These are phyloP conservation scores for Noctua comes DNA, from an alignment of 2,888 invertebrate species.

Conservation along the genomic window DNA sequence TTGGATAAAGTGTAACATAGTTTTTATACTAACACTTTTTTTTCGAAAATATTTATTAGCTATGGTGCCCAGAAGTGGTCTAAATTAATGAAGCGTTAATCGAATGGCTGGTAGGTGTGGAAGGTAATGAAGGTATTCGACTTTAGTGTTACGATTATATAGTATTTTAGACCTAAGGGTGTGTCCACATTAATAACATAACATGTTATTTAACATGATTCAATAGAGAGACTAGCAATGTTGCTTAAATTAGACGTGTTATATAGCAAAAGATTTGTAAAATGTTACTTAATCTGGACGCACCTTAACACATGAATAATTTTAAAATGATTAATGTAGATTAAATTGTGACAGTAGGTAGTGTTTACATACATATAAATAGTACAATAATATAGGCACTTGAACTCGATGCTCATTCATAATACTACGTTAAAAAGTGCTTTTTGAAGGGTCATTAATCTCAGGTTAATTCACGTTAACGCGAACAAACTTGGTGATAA, in stretches of 20 bases:
- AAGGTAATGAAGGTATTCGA: not conserved
- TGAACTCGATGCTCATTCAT: not conserved
- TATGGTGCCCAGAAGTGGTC: no score
- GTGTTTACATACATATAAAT: not conserved
- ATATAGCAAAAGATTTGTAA: no score
- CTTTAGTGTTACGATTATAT: not conserved
- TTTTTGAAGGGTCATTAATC: not conserved
- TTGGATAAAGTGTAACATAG: no score
- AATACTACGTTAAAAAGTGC: not conserved
- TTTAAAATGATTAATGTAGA: conserved; percentile 23
- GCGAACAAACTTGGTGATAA: not conserved
- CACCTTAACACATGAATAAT: conserved; percentile 1
- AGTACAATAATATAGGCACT: not conserved
- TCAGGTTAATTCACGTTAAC: not conserved
- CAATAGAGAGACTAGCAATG: no score
- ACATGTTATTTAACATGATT: no score
- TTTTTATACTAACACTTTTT: no score
- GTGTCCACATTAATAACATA: no score
- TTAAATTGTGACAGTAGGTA: conserved; percentile 22
- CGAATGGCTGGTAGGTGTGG: no score
- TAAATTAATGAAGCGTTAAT: no score
- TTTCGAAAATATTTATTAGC: no score
- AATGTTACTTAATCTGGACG: no score
- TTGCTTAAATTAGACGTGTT: no score
- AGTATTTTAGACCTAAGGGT: not conserved